phyloP scores from a whole-genome alignment of 2,888 invertebrate species.

The Agrochola lota region DNA sequence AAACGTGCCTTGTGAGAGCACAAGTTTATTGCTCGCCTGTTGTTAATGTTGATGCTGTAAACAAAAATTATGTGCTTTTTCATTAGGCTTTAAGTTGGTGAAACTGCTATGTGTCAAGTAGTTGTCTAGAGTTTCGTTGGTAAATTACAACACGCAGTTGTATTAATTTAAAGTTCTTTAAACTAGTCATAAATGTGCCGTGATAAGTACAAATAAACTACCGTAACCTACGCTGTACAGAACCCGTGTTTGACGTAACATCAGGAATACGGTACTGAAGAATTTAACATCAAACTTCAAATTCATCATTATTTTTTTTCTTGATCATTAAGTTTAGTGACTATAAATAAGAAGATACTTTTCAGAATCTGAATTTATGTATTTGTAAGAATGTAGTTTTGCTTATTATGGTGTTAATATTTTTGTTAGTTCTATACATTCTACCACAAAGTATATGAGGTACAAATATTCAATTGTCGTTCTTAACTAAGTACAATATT shows the following conservation, averaged over 20 bases:
- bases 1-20: conserved; percentile 68
- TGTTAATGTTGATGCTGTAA: conserved; percentile 65
- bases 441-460: too few species aligned
- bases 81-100: conserved; percentile 55
- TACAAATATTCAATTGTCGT: too few species aligned
- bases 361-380: too few species aligned
- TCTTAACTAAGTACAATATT: too few species aligned
- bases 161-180: conserved; percentile 35
- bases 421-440: too few species aligned
- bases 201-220: background rate
- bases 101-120: conserved; percentile 42
- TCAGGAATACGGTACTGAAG: background rate
- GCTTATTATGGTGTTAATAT: too few species aligned
- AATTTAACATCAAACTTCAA: background rate
- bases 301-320: background rate
- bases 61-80: conserved; percentile 65
- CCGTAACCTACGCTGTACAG: background rate
- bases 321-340: background rate
- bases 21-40: conserved; percentile 63
- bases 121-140: conserved; percentile 27
- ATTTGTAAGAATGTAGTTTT: too few species aligned
- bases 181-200: background rate
- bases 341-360: too few species aligned
- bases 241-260: background rate
- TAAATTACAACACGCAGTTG: conserved; percentile 13